These are phyloP conservation scores for Peromyscus leucopus DNA, from an alignment of 2,113 vertebrate genomes.

Conservation along the genomic window DNA sequence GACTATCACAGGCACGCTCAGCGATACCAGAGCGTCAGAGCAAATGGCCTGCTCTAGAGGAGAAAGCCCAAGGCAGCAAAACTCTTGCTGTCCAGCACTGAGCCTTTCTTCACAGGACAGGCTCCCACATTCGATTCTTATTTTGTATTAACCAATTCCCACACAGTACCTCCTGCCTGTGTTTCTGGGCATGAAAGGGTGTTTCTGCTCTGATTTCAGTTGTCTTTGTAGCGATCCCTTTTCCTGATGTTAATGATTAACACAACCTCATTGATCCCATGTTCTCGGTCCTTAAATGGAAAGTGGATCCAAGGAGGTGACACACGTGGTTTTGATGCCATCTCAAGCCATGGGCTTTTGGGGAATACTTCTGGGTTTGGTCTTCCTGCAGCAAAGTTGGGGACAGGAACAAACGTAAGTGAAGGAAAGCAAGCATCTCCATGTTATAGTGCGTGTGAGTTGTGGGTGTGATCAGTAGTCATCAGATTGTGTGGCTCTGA, in stretches of 20 bases:
- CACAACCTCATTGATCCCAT: slow-evolving; percentile 49
- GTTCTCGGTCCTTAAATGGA: slow-evolving; percentile 48
- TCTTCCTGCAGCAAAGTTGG: slow-evolving; percentile 70
- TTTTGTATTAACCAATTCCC: background rate
- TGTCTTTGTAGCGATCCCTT: slow-evolving; percentile 23
- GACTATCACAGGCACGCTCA: background rate
- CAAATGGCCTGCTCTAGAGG: background rate
- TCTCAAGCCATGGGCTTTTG: slow-evolving; percentile 79
- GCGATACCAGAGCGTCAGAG: background rate
- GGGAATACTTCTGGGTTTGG: slow-evolving; percentile 77
- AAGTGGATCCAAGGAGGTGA: slow-evolving; percentile 1
- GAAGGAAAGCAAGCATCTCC: slow-evolving; percentile 28
- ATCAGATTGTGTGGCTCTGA: background rate
- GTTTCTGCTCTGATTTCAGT: background rate
- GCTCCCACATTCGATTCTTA: background rate
- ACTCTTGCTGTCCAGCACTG: background rate
- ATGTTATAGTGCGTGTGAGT: slow-evolving; percentile 16
- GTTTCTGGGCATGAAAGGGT: slow-evolving; percentile 41
- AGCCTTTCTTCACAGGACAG: background rate
- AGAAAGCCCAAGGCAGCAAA: background rate
- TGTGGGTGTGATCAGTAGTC: background rate
- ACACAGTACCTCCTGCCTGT: background rate
- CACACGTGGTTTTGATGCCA: background rate
- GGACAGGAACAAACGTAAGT: slow-evolving; percentile 90
- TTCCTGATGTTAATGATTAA: slow-evolving; percentile 87